Conservation (phyloP, 2,113 vertebrate genomes). For the Sturnira hondurensis region DNA sequence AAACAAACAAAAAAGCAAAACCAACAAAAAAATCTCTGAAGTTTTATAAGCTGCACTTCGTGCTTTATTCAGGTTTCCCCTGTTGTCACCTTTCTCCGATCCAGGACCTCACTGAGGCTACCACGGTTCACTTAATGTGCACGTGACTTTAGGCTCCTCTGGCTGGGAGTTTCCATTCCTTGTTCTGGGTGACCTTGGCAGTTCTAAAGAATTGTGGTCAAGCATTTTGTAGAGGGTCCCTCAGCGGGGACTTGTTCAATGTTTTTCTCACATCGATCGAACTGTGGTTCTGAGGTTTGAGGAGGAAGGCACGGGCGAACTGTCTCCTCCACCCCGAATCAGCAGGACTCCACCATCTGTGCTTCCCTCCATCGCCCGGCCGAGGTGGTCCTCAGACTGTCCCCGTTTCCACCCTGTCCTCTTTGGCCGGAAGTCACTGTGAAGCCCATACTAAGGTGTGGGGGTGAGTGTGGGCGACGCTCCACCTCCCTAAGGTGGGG, state of each 20-base stretch:
- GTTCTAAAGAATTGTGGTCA: too few relatives aligned
- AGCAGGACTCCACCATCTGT: neutral
- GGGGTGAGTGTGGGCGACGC: too few relatives aligned
- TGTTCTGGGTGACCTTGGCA: neutral
- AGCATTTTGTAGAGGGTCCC: neutral
- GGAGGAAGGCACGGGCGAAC: neutral
- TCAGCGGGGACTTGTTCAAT: neutral
- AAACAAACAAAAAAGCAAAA: neutral
- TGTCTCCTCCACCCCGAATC: neutral
- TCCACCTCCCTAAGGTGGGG: neutral
- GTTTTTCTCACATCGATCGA: neutral
- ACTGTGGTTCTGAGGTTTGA: neutral
- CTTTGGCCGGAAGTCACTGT: too few relatives aligned
- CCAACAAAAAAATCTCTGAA: too few relatives aligned
- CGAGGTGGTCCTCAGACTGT: neutral
- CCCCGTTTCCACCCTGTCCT: too few relatives aligned
- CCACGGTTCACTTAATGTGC: neutral
- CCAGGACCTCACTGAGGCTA: rapidly evolving
- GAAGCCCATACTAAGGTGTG: too few relatives aligned
- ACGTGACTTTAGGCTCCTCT: neutral
- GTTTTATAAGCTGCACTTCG: too few relatives aligned
- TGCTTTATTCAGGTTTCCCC: neutral
- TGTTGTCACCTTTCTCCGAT: neutral
- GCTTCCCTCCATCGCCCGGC: neutral
- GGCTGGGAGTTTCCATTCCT: neutral